A percentile compares a stretch with the other conserved stretches of the same genome.
phyloP scores from a whole-genome alignment of 2,113 vertebrate genomes.

The Stegostoma tigrinum region DNA sequence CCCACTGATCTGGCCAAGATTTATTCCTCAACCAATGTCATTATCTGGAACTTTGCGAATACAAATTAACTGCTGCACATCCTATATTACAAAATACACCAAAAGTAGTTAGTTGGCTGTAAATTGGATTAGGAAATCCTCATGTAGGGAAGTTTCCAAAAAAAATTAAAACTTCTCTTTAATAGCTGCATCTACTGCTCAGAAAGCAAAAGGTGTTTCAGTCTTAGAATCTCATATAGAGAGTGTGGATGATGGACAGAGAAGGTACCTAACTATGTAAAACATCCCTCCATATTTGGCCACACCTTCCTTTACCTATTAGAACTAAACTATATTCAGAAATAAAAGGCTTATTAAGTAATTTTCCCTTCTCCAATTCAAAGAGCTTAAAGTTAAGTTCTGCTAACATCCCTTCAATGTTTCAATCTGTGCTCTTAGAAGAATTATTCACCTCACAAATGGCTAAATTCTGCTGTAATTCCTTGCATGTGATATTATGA shows the following conservation, averaged over 20 bases:
- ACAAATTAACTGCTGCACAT: neutral
- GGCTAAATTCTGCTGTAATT: neutral
- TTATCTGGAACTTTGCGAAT: neutral
- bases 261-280: neutral
- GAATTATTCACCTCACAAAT: neutral
- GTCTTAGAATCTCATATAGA: neutral
- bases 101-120: neutral
- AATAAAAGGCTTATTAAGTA: neutral
- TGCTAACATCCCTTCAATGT: neutral
- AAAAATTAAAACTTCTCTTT: neutral
- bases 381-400: neutral
- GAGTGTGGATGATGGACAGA: neutral
- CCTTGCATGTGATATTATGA: neutral
- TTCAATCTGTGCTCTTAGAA: neutral
- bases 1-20: neutral
- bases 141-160: rapidly evolving
- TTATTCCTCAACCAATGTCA: neutral
- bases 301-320: neutral
- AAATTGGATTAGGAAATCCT: neutral
- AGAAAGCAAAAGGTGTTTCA: neutral
- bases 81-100: neutral
- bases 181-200: neutral
- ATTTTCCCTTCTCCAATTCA: neutral
- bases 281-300: neutral
- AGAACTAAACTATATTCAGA: neutral